Base-by-base conservation (phyloP, 1,140 invertebrate genomes). In the Pogonomyrmex barbatus region DNA sequence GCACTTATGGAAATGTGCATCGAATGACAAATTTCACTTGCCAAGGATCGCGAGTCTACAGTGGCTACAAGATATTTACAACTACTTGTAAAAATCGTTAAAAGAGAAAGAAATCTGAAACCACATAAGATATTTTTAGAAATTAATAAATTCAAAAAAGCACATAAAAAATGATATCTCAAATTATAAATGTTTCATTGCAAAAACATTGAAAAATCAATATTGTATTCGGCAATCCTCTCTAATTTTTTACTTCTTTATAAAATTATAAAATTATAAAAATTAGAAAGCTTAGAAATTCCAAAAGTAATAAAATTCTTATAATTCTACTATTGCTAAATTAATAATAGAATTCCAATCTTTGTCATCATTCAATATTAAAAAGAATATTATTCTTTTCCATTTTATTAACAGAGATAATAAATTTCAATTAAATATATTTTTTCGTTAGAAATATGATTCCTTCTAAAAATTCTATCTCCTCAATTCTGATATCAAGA, bases 1-100 rank as follows among this genome's bases (percentile, higher is more conserved):
- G 85, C 54, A 76, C 81, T 88, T 89, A 89, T 88, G 75, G 81
- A 89, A 88, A 89, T 89, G 63, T 67, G 52, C 81, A n/a, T 56
- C 58, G 81, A 85, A 65, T 75, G 67, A 87, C 45, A 84, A 88
- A 62, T 58, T 71, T 24, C 58, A 54, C 78, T 82, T 71, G 67
- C 42, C 36, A 17, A 24, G 67, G 8, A 56, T 54, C 36, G 39
- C 36, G 65, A 82, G 45, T 82, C 24, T 47, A 17, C 62, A 6
- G 10, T 54, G 47, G 52, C 52, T 4, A 30, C 52, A 3, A 71
- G n/a, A 82, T 82, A 82, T 82, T 71, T 82, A 71, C 67, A 82
- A 71, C 52, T 82, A 17, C 42, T 4, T 71, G 0, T 36, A 71
- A 82, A 82, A 71, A 71, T 47, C 10, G 30, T 3, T 39, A 58